These are phyloP conservation scores for Hirtodrosophila confusa DNA, from an alignment of 2,888 invertebrate genomes.

Conservation along the genomic window DNA sequence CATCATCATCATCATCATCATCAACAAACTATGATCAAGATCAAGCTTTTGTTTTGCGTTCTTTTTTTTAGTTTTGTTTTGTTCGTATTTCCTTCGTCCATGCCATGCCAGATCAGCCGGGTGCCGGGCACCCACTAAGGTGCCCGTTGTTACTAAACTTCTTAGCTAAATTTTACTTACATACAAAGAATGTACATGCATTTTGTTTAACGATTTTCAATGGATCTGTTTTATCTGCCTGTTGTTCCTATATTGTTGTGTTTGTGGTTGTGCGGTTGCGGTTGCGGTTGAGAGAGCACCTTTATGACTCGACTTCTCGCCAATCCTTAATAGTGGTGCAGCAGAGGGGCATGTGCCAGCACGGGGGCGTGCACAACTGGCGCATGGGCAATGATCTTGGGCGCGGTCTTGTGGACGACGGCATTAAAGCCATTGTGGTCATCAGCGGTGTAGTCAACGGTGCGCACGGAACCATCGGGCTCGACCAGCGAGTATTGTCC, in stretches of 20 bases:
- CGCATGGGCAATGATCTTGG: slow-evolving; percentile 83
- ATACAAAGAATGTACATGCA: slow-evolving; percentile 58
- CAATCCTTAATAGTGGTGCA: slow-evolving; percentile 82
- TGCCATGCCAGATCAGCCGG: slow-evolving; percentile 78
- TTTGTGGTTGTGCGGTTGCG: slow-evolving; percentile 27
- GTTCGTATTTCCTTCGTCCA: slow-evolving; percentile 75
- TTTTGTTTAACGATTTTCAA: slow-evolving; percentile 39
- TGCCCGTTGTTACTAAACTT: slow-evolving; percentile 72
- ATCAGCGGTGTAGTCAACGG: slow-evolving; percentile 89
- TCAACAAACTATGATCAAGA: slow-evolving; percentile 51
- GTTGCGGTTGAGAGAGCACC: slow-evolving; percentile 64
- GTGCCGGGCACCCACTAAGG: slow-evolving; percentile 72
- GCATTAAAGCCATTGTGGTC: slow-evolving; percentile 90
- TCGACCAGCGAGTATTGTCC: slow-evolving; percentile 87
- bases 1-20: slow-evolving; percentile 32
- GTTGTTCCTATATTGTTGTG: slow-evolving; percentile 63
- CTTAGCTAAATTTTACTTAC: slow-evolving; percentile 74
- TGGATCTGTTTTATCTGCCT: slow-evolving; percentile 61
- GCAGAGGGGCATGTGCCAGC: slow-evolving; percentile 84
- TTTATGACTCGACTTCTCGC: slow-evolving; percentile 58
- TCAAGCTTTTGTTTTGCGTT: slow-evolving; percentile 53
- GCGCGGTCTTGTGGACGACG: slow-evolving; percentile 88
- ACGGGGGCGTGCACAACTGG: slow-evolving; percentile 82
- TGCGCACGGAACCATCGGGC: slow-evolving; percentile 85
- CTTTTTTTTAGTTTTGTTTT: slow-evolving; percentile 33